phyloP scores from a whole-genome alignment of 2,113 vertebrate species.

The Sporophila hypoxantha region DNA sequence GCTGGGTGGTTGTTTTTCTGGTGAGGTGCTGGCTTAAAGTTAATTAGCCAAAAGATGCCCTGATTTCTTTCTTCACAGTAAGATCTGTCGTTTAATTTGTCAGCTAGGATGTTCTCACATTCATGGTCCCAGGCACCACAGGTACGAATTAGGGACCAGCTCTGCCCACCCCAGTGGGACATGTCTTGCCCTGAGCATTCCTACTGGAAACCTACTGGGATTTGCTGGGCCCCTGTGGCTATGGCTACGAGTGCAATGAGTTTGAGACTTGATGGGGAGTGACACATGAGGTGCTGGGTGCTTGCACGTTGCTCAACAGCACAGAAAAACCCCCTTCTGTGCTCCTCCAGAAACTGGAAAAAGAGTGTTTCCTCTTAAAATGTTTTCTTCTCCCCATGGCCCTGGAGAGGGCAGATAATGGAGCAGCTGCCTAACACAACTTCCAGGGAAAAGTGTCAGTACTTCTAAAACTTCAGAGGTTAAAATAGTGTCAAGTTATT shows the following conservation, averaged over 20 bases:
- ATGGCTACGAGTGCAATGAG: not conserved
- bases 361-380: not conserved
- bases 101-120: not conserved
- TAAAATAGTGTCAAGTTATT: not conserved
- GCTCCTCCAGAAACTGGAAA: not conserved
- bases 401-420: not conserved
- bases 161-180: not conserved
- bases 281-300: not conserved
- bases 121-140: not conserved
- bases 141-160: rapidly evolving
- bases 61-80: not conserved
- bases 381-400: not conserved
- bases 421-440: not conserved
- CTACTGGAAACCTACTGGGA: not conserved
- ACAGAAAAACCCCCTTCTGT: rapidly evolving
- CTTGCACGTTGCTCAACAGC: rapidly evolving
- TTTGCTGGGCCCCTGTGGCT: not conserved
- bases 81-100: not conserved
- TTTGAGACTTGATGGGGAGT: not conserved
- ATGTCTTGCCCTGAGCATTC: not conserved
- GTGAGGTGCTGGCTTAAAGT: not conserved
- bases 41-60: slow-evolving; percentile 29
- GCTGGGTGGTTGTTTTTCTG: not conserved
- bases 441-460: not conserved
- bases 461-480: not conserved